Base-by-base conservation (phyloP, 35 echinoderm and acorn worm species). In the Ophiothrix spiculata region DNA sequence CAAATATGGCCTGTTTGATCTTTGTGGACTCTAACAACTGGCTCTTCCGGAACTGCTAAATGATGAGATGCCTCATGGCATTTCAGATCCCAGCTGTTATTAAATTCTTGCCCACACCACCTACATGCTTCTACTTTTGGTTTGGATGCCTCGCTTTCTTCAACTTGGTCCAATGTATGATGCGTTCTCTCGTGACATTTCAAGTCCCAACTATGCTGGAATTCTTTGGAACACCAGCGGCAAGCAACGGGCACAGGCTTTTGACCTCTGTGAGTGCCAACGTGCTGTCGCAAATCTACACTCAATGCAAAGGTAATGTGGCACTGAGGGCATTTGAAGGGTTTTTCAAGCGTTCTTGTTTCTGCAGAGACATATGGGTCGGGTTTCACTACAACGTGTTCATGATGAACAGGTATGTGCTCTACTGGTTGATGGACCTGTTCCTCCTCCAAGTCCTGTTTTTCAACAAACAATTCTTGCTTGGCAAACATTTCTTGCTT, bases 311-410 rank as follows among this genome's bases (percentile, higher is more conserved):
- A 69, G 29, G 60, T 69, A 2, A 69, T 69, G 60, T 69, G 60
- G 60, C 60, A 69, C 60, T 69, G 60, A 69, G 60, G 60, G 60
- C 60, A 69, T 28, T 69, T 69, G 29, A 69, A 69, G 25, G 60
- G 60, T n/a, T 69, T 69, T 28, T 69, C 60, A 69, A 69, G 60
- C 60, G 60, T 69, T 28, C 60, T 69, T 69, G 60, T 69, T 69
- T 69, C 60, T 2, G 60, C 60, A 15, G 60, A 69, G 29, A 69
- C 60, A 25, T 69, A 69, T 28, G 60, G 60, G 29, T 69, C 60
- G 2, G 60, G 8, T 28, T 69, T 69, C 1, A 69, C 29, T 8
- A 54, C 45, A 8, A 54, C 21, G n/a, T n/a, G n/a, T n/a, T n/a
- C n/a, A n/a, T n/a, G n/a, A n/a, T n/a, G n/a, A n/a, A n/a, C n/a